Conservation (phyloP, 2,113 vertebrate genomes). For the Brienomyrus brachyistius region DNA sequence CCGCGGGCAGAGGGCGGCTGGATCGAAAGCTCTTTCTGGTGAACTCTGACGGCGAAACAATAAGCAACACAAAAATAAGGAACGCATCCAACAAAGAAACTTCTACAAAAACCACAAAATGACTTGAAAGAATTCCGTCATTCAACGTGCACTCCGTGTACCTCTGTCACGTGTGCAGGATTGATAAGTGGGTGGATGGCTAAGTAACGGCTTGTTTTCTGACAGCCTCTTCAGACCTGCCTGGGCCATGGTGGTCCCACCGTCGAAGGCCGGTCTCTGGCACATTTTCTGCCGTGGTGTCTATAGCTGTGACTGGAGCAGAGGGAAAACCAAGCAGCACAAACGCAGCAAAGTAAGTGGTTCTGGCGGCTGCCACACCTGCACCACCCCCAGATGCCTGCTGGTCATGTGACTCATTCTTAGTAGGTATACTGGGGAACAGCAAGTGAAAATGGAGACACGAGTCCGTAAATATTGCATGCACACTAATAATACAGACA, state of each 20-base stretch:
- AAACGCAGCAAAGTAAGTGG: slow-evolving; percentile 42
- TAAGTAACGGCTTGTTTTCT: neutral
- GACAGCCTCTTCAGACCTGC: neutral
- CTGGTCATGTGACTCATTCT: neutral
- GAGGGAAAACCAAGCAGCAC: neutral
- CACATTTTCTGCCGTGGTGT: slow-evolving; percentile 44
- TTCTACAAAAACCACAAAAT: neutral
- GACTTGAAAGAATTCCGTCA: neutral
- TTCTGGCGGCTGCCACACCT: neutral
- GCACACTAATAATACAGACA: neutral
- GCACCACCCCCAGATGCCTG: too few relatives aligned
- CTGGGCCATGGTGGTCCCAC: slow-evolving; percentile 32
- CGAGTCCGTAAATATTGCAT: neutral
- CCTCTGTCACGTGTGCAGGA: neutral
- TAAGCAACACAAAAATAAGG: neutral
- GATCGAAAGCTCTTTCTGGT: neutral
- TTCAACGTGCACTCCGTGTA: neutral
- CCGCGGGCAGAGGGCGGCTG: neutral
- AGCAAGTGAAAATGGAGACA: neutral
- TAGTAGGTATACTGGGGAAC: neutral
- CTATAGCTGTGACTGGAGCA: slow-evolving; percentile 55
- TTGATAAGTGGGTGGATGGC: neutral
- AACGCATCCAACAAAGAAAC: neutral
- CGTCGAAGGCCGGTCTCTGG: slow-evolving; percentile 20
- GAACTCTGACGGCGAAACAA: neutral